phyloP scores from a whole-genome alignment of 2,113 vertebrate genomes.

The Perca schrenkii region DNA sequence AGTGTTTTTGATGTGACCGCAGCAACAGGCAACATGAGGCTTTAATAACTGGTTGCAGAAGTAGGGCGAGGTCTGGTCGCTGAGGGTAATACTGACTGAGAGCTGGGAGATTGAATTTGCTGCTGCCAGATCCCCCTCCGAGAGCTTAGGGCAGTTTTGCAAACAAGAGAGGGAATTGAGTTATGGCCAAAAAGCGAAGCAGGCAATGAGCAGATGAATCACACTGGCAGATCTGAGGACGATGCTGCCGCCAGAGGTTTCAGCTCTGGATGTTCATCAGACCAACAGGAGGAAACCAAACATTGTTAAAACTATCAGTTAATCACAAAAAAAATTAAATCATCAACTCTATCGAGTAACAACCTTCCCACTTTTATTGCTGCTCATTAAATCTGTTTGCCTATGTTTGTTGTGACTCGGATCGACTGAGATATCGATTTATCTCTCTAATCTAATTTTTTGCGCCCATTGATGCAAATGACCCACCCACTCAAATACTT shows the following conservation, averaged over 20 bases:
- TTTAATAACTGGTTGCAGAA: constrained; percentile 39
- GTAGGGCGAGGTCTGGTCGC: constrained; percentile 54
- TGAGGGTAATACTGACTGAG: constrained; percentile 30
- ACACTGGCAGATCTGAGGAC: constrained; percentile 46
- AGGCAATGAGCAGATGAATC: constrained; percentile 63
- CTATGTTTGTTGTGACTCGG: constrained; percentile 17
- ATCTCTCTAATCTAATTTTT: no score
- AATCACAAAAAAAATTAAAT: not conserved
- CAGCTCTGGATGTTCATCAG: constrained; percentile 13
- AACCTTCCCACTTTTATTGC: not conserved
- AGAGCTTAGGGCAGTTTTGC: constrained; percentile 64
- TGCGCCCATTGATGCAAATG: constrained; percentile 16
- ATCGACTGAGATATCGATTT: constrained; percentile 24
- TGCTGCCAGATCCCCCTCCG: constrained; percentile 60
- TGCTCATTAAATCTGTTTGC: constrained; percentile 17
- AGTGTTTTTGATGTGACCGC: constrained; percentile 7
- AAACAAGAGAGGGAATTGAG: constrained; percentile 68
- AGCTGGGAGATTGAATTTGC: constrained; percentile 58
- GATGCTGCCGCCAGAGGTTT: constrained; percentile 14
- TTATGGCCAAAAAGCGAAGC: constrained; percentile 60
- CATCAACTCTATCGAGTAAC: not conserved
- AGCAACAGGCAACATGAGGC: constrained; percentile 25
- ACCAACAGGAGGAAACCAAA: not conserved
- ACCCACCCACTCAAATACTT: constrained; percentile 14
- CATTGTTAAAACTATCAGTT: constrained; percentile 9